These are phyloP conservation scores for Danio aesculapii DNA, from an alignment of 2,797 vertebrate genomes.

Conservation along the genomic window DNA sequence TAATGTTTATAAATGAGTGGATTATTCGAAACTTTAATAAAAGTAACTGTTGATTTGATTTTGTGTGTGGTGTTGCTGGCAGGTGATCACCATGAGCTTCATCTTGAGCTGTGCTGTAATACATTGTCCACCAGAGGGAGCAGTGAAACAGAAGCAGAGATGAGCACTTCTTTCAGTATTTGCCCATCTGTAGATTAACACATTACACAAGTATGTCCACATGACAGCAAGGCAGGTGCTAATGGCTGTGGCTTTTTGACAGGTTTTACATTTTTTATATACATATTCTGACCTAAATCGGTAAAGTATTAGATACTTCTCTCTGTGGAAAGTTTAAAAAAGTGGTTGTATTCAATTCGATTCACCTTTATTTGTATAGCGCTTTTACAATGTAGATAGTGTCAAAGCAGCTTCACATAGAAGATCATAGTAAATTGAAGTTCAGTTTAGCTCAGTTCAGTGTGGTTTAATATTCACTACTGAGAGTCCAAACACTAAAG, in stretches of 20 bases:
- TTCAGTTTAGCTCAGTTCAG: too few species aligned
- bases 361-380: too few species aligned
- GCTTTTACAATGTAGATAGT: too few species aligned
- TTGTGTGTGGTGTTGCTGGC: background rate
- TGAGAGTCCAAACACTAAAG: too few species aligned
- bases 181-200: background rate
- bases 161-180: background rate
- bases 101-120: background rate
- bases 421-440: too few species aligned
- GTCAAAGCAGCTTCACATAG: too few species aligned
- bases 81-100: background rate
- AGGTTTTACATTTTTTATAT: too few species aligned
- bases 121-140: conserved; percentile 33
- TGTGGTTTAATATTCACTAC: too few species aligned
- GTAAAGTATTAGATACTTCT: too few species aligned
- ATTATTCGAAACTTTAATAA: conserved; percentile 14
- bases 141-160: background rate
- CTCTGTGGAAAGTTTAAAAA: too few species aligned
- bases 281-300: too few species aligned
- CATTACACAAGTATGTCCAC: background rate
- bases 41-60: conserved; percentile 1
- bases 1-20: background rate
- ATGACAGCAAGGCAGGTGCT: background rate
- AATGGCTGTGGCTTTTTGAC: background rate
- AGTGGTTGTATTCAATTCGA: too few species aligned